Base-by-base conservation (phyloP, 2,113 vertebrate species). In the Dipodomys stephensi region DNA sequence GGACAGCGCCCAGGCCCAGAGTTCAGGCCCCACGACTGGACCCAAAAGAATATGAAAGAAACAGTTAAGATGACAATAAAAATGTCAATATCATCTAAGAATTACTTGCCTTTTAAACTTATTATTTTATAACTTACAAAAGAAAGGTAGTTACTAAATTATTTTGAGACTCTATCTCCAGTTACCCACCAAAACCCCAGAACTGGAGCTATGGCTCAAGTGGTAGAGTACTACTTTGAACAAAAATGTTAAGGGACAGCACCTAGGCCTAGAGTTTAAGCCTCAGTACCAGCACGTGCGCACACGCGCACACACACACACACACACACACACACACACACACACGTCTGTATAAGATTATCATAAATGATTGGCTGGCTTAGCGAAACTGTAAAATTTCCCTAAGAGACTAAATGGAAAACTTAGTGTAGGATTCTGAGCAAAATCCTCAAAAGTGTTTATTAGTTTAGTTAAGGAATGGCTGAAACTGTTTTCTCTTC, bases 11-110 rank as follows among this genome's bases (percentile, higher is more conserved):
- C n/a, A n/a, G n/a, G n/a, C n/a, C n/a, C n/a, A n/a, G n/a, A n/a
- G n/a, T n/a, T n/a, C n/a, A n/a, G n/a, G n/a, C n/a, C n/a, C n/a
- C n/a, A n/a, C n/a, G n/a, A n/a, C n/a, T n/a, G n/a, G n/a, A n/a
- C n/a, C n/a, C n/a, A n/a, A n/a, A n/a, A 90, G 25, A 62, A 87
- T 91, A 28, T 60, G 13, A 86, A 88, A 89, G 19, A 93, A 96
- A 87, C 27, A 88, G 23, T 94, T 80, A 83, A 67, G 13, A 79
- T 74, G 89, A 25, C 1, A 65, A 3, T 94, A 94, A 94, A 90
- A 95, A 76, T 32, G 32, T 68, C 46, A 64, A 0, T 80, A 49
- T 85, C 15, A 74, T 77, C 68, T 84, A 78, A 73, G 1, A 92
- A 64, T 88, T 73, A 49, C 8, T 57, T 90, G 46, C 79, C 74